Evolutionary conservation across 2,888 invertebrate genomes (phyloP).

Genomic region (Bellardia pandia): DNA sequence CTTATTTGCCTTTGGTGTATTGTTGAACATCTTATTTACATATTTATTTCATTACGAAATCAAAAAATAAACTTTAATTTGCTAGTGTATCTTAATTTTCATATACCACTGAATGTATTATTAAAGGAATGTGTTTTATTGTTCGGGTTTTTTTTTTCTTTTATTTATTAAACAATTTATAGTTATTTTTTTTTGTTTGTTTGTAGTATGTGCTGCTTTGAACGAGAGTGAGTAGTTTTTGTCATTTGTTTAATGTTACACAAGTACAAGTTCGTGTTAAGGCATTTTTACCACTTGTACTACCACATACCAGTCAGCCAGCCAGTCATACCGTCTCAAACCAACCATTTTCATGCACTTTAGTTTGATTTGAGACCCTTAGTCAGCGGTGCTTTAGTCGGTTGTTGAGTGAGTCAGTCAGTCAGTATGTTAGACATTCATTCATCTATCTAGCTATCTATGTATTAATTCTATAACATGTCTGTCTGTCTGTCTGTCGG

Average conservation of each 20-base stretch:
- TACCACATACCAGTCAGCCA: conserved; percentile 32
- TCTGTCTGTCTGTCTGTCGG: conserved; percentile 16
- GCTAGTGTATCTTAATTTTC: conserved; percentile 24
- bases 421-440: conserved; percentile 12
- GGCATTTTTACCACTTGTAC: conserved; percentile 61
- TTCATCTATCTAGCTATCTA: conserved; percentile 1
- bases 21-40: not conserved
- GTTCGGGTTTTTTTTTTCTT: conserved; percentile 7
- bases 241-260: conserved; percentile 50
- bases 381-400: not conserved
- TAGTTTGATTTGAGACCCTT: not conserved
- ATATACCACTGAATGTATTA: not conserved
- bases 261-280: conserved; percentile 67
- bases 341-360: not conserved
- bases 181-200: conserved; percentile 12
- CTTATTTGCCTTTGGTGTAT: not conserved
- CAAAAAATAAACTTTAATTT: not conserved
- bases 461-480: conserved; percentile 61
- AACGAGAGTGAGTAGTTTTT: conserved; percentile 8
- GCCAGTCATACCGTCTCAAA: not conserved
- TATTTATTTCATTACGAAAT: not conserved
- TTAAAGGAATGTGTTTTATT: not conserved
- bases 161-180: conserved; percentile 56
- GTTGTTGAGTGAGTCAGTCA: conserved; percentile 24
- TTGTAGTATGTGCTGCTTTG: not conserved